These are phyloP conservation scores for Habroteleia sp. DNA, from an alignment of 2,888 invertebrate genomes.

Conservation along the genomic window DNA sequence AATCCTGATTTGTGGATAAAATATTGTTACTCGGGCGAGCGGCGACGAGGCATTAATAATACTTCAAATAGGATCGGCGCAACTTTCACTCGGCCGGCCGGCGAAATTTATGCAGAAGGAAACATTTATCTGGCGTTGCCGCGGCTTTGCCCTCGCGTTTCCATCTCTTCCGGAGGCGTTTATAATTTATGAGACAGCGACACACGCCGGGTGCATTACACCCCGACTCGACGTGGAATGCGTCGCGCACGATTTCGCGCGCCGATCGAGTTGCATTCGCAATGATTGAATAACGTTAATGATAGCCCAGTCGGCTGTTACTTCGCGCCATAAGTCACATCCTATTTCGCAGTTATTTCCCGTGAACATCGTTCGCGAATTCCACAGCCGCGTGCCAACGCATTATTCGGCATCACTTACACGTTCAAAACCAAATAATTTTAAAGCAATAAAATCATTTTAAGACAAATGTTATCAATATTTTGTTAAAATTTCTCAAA, in stretches of 20 bases:
- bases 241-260: conserved; percentile 33
- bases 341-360: conserved; percentile 11
- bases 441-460: no score
- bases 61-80: conserved; percentile 43
- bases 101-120: conserved; percentile 43
- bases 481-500: no score
- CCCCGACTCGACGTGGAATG: conserved; percentile 25
- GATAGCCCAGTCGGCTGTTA: conserved; percentile 70
- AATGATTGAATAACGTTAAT: conserved; percentile 75
- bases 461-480: no score
- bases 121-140: conserved; percentile 36
- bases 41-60: conserved; percentile 49
- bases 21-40: conserved; percentile 30
- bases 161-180: conserved; percentile 11
- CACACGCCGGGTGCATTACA: conserved; percentile 29
- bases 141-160: conserved; percentile 30
- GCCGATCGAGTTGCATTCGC: conserved; percentile 30
- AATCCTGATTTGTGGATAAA: conserved; percentile 56
- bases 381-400: background rate
- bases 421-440: no score
- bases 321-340: conserved; percentile 56
- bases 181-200: conserved; percentile 36
- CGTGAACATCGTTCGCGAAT: background rate
- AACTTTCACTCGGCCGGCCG: conserved; percentile 46
- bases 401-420: background rate